A percentile compares a stretch with the other conserved stretches of the same genome.
These are phyloP conservation scores for Balanococcus diminutus DNA, from an alignment of 2,888 invertebrate genomes.

Conservation along the genomic window DNA sequence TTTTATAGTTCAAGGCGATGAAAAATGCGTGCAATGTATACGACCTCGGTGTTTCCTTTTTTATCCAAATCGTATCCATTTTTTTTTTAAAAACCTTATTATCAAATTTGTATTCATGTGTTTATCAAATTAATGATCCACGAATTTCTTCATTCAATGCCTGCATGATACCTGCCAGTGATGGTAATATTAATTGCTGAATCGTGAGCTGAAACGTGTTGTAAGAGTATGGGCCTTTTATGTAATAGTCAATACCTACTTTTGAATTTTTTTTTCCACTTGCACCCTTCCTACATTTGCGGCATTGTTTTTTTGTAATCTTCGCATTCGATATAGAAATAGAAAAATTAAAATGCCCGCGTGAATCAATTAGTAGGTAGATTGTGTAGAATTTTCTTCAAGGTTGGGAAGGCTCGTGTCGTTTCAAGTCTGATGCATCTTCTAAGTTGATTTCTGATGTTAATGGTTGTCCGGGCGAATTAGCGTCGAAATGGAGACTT, in stretches of 20 bases:
- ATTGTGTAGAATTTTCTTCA: too few species aligned
- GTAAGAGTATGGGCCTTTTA: neutral
- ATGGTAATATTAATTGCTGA: slow-evolving; percentile 15
- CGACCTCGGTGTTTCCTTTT: slow-evolving; percentile 14
- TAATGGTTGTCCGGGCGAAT: too few species aligned
- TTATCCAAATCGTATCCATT: neutral
- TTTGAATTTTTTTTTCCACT: neutral
- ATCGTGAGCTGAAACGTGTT: slow-evolving; percentile 5
- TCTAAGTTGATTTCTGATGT: too few species aligned
- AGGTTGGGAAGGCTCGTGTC: too few species aligned
- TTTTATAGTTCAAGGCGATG: slow-evolving; percentile 13
- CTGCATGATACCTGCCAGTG: neutral
- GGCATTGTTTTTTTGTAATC: neutral
- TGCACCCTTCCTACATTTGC: neutral
- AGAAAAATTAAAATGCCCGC: too few species aligned
- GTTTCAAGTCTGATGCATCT: too few species aligned
- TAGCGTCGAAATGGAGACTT: too few species aligned
- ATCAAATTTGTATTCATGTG: neutral
- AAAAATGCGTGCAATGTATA: neutral
- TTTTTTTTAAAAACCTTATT: neutral
- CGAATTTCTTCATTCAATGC: neutral
- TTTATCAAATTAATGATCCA: slow-evolving; percentile 17
- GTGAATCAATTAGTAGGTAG: too few species aligned
- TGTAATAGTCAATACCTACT: neutral
- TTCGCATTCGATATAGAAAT: too few species aligned